Evolutionary conservation across 2,888 invertebrate species (phyloP).

Genomic region (Melipona bicolor): DNA sequence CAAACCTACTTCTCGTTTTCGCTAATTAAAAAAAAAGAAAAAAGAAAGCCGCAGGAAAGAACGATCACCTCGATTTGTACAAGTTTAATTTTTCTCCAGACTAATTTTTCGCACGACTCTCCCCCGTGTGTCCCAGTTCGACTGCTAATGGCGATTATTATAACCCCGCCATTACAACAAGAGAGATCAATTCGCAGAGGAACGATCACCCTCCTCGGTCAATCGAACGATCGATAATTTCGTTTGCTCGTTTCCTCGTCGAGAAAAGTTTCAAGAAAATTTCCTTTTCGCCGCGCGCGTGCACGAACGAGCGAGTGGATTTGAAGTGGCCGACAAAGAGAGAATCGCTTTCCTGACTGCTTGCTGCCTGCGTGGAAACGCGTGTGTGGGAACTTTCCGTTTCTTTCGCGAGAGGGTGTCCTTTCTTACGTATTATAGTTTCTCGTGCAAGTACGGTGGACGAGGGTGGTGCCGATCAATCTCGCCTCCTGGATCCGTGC

Average conservation of each 20-base stretch:
- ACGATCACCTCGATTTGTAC: too few relatives aligned
- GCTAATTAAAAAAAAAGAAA: too few relatives aligned
- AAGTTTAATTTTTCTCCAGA: too few relatives aligned
- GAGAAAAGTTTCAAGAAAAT: conserved; percentile 71
- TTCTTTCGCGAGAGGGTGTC: conserved; percentile 58
- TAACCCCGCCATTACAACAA: background rate
- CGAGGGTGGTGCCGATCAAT: conserved; percentile 76
- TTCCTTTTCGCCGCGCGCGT: conserved; percentile 65
- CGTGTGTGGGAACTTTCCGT: conserved; percentile 20
- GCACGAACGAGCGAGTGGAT: conserved; percentile 26
- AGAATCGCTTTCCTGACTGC: conserved; percentile 41
- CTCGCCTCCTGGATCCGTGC: conserved; percentile 68
- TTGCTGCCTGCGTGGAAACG: conserved; percentile 12
- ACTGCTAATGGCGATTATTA: background rate
- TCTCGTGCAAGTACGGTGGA: conserved; percentile 70
- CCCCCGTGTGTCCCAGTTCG: too few relatives aligned
- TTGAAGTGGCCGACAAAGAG: background rate
- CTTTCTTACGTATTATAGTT: conserved; percentile 61
- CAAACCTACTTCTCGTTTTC: too few relatives aligned
- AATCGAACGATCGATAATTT: conserved; percentile 39
- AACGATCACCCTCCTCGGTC: conserved; percentile 39
- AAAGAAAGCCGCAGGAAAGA: too few relatives aligned
- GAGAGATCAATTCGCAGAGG: background rate
- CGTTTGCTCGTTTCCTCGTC: conserved; percentile 51
- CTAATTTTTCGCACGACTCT: too few relatives aligned